phyloP scores from a whole-genome alignment of 2,113 vertebrate genomes.

The Poeciliopsis turrubarensis region DNA sequence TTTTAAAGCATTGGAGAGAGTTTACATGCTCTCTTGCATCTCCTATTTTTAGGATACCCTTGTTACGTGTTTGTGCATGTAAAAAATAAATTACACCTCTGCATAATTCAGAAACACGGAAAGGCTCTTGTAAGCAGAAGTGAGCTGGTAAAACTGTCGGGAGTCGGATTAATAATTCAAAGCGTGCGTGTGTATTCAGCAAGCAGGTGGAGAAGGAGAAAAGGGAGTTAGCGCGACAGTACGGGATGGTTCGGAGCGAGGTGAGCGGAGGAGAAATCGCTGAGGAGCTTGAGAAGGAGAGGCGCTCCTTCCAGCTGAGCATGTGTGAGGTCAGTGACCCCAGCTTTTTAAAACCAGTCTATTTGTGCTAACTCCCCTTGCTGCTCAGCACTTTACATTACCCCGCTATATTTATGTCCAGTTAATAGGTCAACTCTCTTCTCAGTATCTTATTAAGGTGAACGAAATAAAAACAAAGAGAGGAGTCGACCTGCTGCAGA shows the following conservation, averaged over 20 bases:
- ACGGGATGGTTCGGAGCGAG: conserved; percentile 72
- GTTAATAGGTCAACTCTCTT: not conserved
- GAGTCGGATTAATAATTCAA: not conserved
- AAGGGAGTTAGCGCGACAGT: conserved; percentile 69
- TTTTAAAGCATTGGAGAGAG: not conserved
- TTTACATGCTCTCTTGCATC: not conserved
- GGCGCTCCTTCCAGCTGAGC: conserved; percentile 70
- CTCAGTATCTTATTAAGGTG: conserved; percentile 71
- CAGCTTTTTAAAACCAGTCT: not conserved
- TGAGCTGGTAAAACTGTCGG: not conserved
- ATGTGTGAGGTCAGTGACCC: conserved; percentile 68
- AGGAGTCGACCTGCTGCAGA: conserved; percentile 72
- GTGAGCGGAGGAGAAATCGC: conserved; percentile 72
- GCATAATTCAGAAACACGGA: conserved; percentile 15
- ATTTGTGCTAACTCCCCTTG: accelerated
- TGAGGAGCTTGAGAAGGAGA: conserved; percentile 72
- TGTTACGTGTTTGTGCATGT: not conserved
- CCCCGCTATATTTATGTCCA: not conserved
- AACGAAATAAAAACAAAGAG: conserved; percentile 74
- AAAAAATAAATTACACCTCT: not conserved
- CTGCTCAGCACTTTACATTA: not conserved
- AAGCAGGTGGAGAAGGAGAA: conserved; percentile 77
- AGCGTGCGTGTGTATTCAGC: conserved; percentile 41
- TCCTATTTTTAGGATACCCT: not conserved
- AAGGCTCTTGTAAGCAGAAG: not conserved